Base-by-base conservation (phyloP, 2,113 vertebrate genomes). In the Chaetura pelagica region DNA sequence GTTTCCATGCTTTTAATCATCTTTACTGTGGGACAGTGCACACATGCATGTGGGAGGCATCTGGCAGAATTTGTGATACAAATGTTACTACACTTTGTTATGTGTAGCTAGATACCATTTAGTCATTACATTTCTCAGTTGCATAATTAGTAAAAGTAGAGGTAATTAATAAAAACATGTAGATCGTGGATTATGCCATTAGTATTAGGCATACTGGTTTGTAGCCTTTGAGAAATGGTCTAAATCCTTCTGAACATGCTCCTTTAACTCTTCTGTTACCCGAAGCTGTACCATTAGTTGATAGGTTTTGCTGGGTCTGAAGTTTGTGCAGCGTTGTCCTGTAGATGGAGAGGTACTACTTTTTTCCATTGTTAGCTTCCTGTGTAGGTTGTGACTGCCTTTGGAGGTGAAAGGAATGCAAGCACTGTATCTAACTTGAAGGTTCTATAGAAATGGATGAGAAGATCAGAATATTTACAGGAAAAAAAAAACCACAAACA, bases 81-180 rank as follows among this genome's bases (percentile, higher is more conserved):
- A 97, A 95, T 72, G n/a, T 94, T 87, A 95, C 84, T 96, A 55
- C 59, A 80, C 89, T 66, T 97, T 57, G 9, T 94, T 97, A 64
- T 92, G 91, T 69, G 68, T 94, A 95, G 93, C 62, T 89, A 57
- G 72, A 90, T 97, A 92, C 61, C 93, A 89, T 96, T 97, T 97
- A 94, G 94, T 96, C 97, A 96, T 96, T 96, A 89, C 55, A 64
- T 76, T 89, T 93, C 83, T 94, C 85, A 95, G 63, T 97, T 97
- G 90, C 59, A 48, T 97, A 92, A 94, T 98, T 97, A 96, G 67
- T 94, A 4, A 95, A 95, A 97, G 55, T 82, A 68, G 86, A 94
- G 79, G 44, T 90, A 96, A 95, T 94, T 59, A 89, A 87, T 87
- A 61, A 84, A 94, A 73, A 24, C 19, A 57, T 10, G 12, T 59